Evolutionary conservation across 2,888 invertebrate species (phyloP).

Genomic region (Protonemura montana): DNA sequence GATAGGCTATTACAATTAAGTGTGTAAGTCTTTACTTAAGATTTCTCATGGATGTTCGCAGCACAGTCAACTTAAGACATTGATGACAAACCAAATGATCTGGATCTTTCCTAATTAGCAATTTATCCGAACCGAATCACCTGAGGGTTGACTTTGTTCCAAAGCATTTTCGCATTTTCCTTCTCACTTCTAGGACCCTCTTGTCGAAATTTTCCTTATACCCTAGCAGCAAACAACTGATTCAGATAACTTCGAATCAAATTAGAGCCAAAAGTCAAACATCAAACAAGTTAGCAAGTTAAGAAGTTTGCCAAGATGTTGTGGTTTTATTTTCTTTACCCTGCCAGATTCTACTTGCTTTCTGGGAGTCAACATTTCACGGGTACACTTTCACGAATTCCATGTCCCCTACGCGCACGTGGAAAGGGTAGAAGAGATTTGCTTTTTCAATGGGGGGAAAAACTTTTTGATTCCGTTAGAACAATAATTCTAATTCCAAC

Average conservation of each 20-base stretch:
- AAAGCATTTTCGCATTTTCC: too few species aligned
- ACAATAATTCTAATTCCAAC: background rate
- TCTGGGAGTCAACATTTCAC: background rate
- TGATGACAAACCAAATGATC: too few species aligned
- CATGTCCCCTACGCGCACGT: background rate
- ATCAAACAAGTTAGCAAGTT: slow-evolving; percentile 7
- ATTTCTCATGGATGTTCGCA: too few species aligned
- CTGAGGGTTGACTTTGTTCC: too few species aligned
- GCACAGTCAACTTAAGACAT: too few species aligned
- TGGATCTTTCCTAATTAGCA: too few species aligned
- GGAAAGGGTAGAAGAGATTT: background rate
- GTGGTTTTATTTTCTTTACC: background rate
- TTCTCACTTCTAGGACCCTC: too few species aligned
- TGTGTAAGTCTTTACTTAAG: too few species aligned
- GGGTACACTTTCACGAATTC: background rate
- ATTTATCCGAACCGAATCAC: too few species aligned
- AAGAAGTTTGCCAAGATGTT: background rate
- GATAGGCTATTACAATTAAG: too few species aligned
- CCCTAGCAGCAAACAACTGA: background rate
- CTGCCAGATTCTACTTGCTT: too few species aligned
- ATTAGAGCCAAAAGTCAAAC: background rate
- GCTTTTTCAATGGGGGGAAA: background rate
- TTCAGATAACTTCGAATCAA: background rate
- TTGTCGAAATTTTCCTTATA: background rate
- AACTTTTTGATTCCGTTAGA: background rate